Evolutionary conservation across 2,797 vertebrate genomes (phyloP).

Genomic region (Cottoperca gobio): DNA sequence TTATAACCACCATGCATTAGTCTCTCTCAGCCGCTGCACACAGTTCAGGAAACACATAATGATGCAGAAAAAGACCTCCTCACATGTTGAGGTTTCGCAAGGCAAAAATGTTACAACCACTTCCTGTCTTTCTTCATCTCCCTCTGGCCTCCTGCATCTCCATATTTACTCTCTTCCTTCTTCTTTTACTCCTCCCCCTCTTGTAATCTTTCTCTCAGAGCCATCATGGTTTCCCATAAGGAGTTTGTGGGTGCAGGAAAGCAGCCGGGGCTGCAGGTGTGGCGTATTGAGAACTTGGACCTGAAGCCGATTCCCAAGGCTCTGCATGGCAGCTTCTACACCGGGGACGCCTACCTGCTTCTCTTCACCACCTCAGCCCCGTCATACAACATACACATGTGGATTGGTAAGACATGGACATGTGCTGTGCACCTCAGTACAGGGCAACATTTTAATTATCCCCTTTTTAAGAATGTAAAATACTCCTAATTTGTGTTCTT

Average conservation of each 20-base stretch:
- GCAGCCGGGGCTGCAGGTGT: constrained; percentile 91
- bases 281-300: constrained; percentile 93
- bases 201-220: constrained; percentile 54
- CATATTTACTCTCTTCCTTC: background rate
- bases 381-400: constrained; percentile 91
- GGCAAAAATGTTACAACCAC: constrained; percentile 32
- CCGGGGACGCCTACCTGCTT: constrained; percentile 91
- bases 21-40: background rate
- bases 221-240: constrained; percentile 86
- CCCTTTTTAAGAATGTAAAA: background rate
- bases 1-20: constrained; percentile 1
- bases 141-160: background rate
- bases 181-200: constrained; percentile 4
- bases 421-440: background rate
- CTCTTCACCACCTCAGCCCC: constrained; percentile 89
- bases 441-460: background rate
- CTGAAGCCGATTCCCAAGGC: constrained; percentile 89
- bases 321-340: constrained; percentile 90
- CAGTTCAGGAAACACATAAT: constrained; percentile 1
- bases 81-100: constrained; percentile 19
- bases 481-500: background rate
- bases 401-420: constrained; percentile 86
- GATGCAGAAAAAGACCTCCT: background rate
- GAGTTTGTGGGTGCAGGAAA: constrained; percentile 92
- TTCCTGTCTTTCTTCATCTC: background rate